Evolutionary conservation across 2,888 invertebrate genomes (phyloP).

Genomic region (Apoderus coryli): DNA sequence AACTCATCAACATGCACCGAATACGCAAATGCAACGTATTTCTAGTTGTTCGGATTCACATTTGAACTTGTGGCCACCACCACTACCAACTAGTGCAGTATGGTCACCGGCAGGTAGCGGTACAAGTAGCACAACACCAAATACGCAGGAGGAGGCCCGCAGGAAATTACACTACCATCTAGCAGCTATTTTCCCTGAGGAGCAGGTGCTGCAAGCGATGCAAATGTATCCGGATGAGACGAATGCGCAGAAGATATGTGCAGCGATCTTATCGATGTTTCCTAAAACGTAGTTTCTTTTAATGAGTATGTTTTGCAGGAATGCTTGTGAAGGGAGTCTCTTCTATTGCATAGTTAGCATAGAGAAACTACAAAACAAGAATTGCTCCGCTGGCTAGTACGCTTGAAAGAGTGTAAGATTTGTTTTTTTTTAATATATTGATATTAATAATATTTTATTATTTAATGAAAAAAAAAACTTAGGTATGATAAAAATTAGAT

Average conservation of each 20-base stretch:
- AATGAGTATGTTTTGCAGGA: constrained; percentile 1
- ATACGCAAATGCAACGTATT: constrained; percentile 33
- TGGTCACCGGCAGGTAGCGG: constrained; percentile 28
- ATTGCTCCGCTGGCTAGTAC: no score
- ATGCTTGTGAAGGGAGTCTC: no score
- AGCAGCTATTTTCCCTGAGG: constrained; percentile 81
- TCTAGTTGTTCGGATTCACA: constrained; percentile 49
- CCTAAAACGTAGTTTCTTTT: constrained; percentile 34
- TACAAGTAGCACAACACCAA: constrained; percentile 27
- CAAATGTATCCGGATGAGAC: constrained; percentile 76
- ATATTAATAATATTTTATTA: no score
- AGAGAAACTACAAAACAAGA: no score
- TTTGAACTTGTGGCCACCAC: constrained; percentile 38
- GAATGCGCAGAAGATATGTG: constrained; percentile 80
- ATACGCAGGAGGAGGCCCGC: constrained; percentile 46
- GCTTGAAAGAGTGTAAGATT: no score
- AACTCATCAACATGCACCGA: neutral
- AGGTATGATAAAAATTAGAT: no score
- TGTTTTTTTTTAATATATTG: no score
- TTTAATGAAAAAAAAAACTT: no score
- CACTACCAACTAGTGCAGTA: no score
- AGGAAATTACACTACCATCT: constrained; percentile 74
- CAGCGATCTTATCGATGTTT: constrained; percentile 66
- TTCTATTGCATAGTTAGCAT: no score
- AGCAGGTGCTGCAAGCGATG: constrained; percentile 81